These are phyloP conservation scores for Drosophila baimaii DNA, from an alignment of 1,140 invertebrate species.

Conservation along the genomic window DNA sequence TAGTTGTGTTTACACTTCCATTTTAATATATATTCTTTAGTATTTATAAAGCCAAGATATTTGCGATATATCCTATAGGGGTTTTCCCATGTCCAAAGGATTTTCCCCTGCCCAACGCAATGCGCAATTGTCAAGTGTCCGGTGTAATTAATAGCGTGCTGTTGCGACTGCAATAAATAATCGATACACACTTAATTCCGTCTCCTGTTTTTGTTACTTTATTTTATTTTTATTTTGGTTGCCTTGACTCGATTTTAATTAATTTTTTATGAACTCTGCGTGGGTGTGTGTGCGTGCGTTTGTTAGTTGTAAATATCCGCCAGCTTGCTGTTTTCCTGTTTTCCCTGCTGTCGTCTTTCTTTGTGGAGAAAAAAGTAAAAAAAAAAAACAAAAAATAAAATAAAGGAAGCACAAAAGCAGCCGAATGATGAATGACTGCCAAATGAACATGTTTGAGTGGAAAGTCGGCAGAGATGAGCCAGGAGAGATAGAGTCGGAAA, in stretches of 20 bases:
- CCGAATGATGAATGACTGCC: slow-evolving; percentile 71
- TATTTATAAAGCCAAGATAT: neutral
- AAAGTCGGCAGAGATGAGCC: slow-evolving; percentile 24
- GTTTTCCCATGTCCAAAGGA: neutral
- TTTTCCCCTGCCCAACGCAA: neutral
- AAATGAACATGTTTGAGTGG: slow-evolving; percentile 66
- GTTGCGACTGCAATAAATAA: slow-evolving; percentile 39
- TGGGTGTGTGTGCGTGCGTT: slow-evolving; percentile 6
- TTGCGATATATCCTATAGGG: neutral
- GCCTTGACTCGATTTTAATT: slow-evolving; percentile 74
- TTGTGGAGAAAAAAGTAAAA: slow-evolving; percentile 7
- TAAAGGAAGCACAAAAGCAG: slow-evolving; percentile 27
- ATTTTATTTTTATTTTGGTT: slow-evolving; percentile 6
- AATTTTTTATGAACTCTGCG: slow-evolving; percentile 72
- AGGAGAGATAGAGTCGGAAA: slow-evolving; percentile 28
- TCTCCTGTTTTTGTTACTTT: neutral
- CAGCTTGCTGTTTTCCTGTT: slow-evolving; percentile 6
- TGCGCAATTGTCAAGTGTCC: slow-evolving; percentile 37
- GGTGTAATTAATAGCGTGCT: slow-evolving; percentile 35
- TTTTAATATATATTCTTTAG: neutral
- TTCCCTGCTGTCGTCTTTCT: slow-evolving; percentile 2
- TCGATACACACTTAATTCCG: slow-evolving; percentile 30
- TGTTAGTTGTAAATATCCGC: slow-evolving; percentile 36
- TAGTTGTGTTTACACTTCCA: neutral
- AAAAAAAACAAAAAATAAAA: slow-evolving; percentile 25